Evolutionary conservation across 1,140 invertebrate species (phyloP).

Genomic region (Euborellia annulipes): DNA sequence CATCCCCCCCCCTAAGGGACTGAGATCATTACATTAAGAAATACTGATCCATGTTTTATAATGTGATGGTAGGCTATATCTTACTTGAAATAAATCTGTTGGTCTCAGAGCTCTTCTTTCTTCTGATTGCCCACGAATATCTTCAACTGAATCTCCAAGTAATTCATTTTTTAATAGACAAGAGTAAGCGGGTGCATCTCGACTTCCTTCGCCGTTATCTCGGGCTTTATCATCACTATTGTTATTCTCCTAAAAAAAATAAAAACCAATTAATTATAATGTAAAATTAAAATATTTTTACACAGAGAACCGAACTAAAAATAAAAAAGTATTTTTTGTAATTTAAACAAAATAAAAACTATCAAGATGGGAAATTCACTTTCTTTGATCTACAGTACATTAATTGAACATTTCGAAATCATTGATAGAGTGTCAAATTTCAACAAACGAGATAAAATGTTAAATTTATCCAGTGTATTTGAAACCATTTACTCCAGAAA

Average conservation of each 20-base stretch:
- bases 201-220: conserved; percentile 29
- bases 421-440: too few species aligned
- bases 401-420: too few species aligned
- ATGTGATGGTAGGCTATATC: too few species aligned
- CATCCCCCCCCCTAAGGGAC: too few species aligned
- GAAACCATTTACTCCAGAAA: too few species aligned
- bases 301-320: neutral
- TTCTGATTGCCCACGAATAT: conserved; percentile 37
- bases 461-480: too few species aligned
- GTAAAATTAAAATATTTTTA: neutral
- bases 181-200: conserved; percentile 39
- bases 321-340: neutral
- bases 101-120: conserved; percentile 30
- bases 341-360: conserved; percentile 5
- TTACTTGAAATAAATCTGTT: too few species aligned
- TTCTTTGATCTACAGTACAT: too few species aligned
- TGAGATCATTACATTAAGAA: too few species aligned
- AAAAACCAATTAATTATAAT: neutral
- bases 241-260: conserved; percentile 3
- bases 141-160: conserved; percentile 39
- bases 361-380: too few species aligned
- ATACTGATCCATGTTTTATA: too few species aligned
- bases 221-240: conserved; percentile 27
- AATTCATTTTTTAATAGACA: conserved; percentile 44
- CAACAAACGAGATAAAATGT: too few species aligned